A percentile compares a stretch with the other conserved stretches of the same genome.
Evolutionary conservation across 2,888 invertebrate genomes (phyloP).

Genomic region (Parnassius mnemosyne): DNA sequence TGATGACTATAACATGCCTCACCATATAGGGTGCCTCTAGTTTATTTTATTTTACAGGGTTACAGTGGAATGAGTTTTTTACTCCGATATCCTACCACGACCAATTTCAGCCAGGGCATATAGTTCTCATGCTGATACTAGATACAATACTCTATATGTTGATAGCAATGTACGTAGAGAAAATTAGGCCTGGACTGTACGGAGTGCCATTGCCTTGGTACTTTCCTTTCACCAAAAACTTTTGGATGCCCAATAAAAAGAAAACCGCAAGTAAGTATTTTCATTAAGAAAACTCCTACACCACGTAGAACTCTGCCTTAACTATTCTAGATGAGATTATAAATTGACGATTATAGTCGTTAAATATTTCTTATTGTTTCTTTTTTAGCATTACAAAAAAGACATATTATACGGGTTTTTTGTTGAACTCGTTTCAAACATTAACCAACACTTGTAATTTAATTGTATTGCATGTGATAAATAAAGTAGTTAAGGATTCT

Average conservation of each 20-base stretch:
- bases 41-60: slow-evolving; percentile 53
- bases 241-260: slow-evolving; percentile 73
- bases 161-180: slow-evolving; percentile 92
- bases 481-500: too few species aligned
- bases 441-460: too few species aligned
- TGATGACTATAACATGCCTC: too few species aligned
- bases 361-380: too few species aligned
- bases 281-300: not conserved
- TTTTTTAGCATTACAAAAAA: too few species aligned
- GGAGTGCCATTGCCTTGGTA: slow-evolving; percentile 92
- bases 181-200: slow-evolving; percentile 91
- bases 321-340: too few species aligned
- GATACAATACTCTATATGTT: slow-evolving; percentile 86
- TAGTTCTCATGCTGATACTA: slow-evolving; percentile 86
- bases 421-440: too few species aligned
- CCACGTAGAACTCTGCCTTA: too few species aligned
- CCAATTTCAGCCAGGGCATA: slow-evolving; percentile 83
- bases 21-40: too few species aligned
- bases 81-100: slow-evolving; percentile 86
- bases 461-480: too few species aligned
- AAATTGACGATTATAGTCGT: too few species aligned
- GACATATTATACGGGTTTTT: too few species aligned
- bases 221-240: slow-evolving; percentile 85
- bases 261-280: slow-evolving; percentile 54
- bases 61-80: slow-evolving; percentile 84